Base-by-base conservation (phyloP, 2,113 vertebrate species). In the Colinus virginianus region DNA sequence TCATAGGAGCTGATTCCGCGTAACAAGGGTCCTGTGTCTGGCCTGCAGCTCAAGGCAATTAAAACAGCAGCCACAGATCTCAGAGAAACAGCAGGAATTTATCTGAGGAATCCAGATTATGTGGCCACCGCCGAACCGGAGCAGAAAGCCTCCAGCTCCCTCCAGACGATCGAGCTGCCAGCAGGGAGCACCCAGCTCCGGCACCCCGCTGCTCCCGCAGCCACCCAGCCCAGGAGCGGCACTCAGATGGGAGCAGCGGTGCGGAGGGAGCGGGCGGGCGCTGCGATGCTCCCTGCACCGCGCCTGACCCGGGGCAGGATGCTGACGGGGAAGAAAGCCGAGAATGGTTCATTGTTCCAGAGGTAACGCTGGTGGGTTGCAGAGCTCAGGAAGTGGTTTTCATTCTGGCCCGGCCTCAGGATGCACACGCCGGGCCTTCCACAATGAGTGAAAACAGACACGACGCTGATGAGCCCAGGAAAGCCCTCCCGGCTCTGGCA, bases 1-100 rank as follows among this genome's bases (percentile, higher is more conserved):
- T 96, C 95, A 96, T 91, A 79, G 93, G 87, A 91, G 87, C 87
- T 1, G 63, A 59, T 84, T 77, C 42, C 53, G 34, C 80, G 71
- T 85, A 96, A 96, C 93, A 96, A 96, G 94, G 89, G 78, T 94
- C 95, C 96, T 96, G 94, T 96, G 95, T 96, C 91, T 96, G 84
- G 67, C 92, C 88, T 26, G 1, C 87, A 84, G 94, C 87, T 92
- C 93, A 2, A 2, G 78, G 94, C 89, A 86, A 89, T 92, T 83
- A 90, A 93, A 94, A 76, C 81, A 93, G 90, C 92, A 87, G 89
- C 90, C 90, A 62, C 80, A 71, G 87, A 92, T 92, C 87, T 70
- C 36, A 8, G 42, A 78, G 67, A 84, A 96, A 92, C 75, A 95
- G 92, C 63, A 84, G 95, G 94, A 94, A 96, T 96, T 94, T 84